Evolutionary conservation across 2,113 vertebrate genomes (phyloP), one percentile per base, ranked within the genome.

Genomic region (Callithrix jacchus): DNA sequence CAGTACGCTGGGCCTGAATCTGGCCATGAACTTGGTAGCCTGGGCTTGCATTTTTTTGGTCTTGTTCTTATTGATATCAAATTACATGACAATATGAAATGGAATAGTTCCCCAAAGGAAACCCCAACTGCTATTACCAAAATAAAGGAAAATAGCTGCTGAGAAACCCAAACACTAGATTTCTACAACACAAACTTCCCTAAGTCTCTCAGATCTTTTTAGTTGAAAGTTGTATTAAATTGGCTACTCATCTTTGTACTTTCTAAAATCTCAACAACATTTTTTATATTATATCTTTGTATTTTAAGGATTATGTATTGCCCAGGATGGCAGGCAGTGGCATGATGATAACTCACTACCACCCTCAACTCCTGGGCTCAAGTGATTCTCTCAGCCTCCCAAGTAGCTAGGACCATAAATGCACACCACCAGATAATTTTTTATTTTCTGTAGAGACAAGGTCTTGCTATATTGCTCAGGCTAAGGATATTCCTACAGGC

Each of bases 211-310:
- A 49, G 23, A 35, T 25, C 9, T 58, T 92, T 79, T 47, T 30
- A 42, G 32, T 21, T 77, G 23, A 30, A 89, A 58, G 6, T 71
- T 40, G 2, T 37, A 42, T 40, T 58, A 49, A 91, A 76, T 3
- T 14, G 10, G 18, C 37, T 89, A 20, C 3, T 68, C 4, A 89
- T 52, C 8, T 71, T 8, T 89, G 18, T 73, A 32, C 40, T 70
- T 89, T 61, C 49, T 84, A 89, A 96, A 95, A 30, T 80, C 8
- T 37, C 14, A 87, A 21, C 35, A 6, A 85, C 86, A 35, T 16
- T 56, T 89, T 9, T 74, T 68, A 10, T 70, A 82, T 61, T 8
- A 14, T 12, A 17, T 54, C 7, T 79, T 87, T 83, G 10, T 20
- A 35, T 83, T 87, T 79, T 85, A 91, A 68, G n/a, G 8, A 64